phyloP scores from a whole-genome alignment of 2,888 invertebrate genomes.

The Drosophila leonis region DNA sequence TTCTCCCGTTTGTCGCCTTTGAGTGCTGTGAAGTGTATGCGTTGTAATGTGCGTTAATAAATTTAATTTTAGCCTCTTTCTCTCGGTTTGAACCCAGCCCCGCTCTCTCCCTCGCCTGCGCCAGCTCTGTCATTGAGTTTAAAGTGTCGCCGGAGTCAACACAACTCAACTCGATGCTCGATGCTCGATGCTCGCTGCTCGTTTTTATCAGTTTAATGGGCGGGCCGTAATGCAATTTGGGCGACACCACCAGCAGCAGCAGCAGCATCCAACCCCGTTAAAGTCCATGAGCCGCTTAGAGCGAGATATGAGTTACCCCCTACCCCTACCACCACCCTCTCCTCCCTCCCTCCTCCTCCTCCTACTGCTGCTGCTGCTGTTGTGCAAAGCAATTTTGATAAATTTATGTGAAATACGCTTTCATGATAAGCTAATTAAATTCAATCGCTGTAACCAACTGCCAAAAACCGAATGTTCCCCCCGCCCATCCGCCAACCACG shows the following conservation, averaged over 20 bases:
- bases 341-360: background rate
- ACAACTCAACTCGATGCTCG: constrained; percentile 68
- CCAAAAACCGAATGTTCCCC: constrained; percentile 68
- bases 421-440: constrained; percentile 82
- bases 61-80: constrained; percentile 74
- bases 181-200: constrained; percentile 72
- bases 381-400: constrained; percentile 79
- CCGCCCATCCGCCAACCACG: background rate
- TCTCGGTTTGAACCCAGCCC: constrained; percentile 1
- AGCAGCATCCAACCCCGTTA: constrained; percentile 8
- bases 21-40: constrained; percentile 70
- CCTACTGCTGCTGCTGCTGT: constrained; percentile 42
- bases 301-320: constrained; percentile 44
- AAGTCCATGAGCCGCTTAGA: constrained; percentile 25
- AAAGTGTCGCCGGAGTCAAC: constrained; percentile 70
- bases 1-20: background rate
- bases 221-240: constrained; percentile 76
- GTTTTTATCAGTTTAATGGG: constrained; percentile 81
- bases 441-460: constrained; percentile 81
- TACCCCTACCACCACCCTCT: constrained; percentile 15
- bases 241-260: constrained; percentile 21
- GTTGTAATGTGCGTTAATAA: constrained; percentile 78
- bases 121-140: constrained; percentile 45
- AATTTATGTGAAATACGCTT: constrained; percentile 81
- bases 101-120: too few relatives aligned